These are phyloP conservation scores for Ambastaia sidthimunki DNA, from an alignment of 2,797 vertebrate species.

Conservation along the genomic window DNA sequence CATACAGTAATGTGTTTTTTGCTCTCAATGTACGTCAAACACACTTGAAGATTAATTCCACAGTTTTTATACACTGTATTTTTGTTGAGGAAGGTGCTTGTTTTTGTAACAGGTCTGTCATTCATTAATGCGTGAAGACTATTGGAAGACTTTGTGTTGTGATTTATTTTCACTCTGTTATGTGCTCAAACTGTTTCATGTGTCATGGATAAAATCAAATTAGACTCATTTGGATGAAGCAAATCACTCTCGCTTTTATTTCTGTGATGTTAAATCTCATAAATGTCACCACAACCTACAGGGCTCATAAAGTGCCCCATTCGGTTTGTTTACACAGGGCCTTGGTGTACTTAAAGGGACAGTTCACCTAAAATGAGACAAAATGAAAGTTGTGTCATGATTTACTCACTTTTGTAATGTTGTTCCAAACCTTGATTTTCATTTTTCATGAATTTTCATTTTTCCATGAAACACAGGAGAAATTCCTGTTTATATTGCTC, in stretches of 20 bases:
- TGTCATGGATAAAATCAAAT: background rate
- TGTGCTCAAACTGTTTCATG: background rate
- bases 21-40: background rate
- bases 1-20: background rate
- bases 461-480: background rate
- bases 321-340: background rate
- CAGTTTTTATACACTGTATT: background rate
- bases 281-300: background rate
- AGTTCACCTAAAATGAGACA: background rate
- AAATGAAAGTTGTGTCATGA: background rate
- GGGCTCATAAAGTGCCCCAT: background rate
- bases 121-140: background rate
- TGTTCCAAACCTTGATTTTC: background rate
- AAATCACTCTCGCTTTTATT: slow-evolving; percentile 2
- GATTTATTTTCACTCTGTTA: background rate
- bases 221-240: background rate
- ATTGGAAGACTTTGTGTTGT: slow-evolving; percentile 9
- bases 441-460: background rate
- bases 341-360: background rate
- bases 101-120: background rate
- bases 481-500: background rate
- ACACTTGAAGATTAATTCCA: background rate
- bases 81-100: background rate
- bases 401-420: background rate
- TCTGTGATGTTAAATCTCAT: background rate